These are phyloP conservation scores for Dicerorhinus sumatrensis DNA, from an alignment of 2,113 vertebrate genomes.

Conservation along the genomic window DNA sequence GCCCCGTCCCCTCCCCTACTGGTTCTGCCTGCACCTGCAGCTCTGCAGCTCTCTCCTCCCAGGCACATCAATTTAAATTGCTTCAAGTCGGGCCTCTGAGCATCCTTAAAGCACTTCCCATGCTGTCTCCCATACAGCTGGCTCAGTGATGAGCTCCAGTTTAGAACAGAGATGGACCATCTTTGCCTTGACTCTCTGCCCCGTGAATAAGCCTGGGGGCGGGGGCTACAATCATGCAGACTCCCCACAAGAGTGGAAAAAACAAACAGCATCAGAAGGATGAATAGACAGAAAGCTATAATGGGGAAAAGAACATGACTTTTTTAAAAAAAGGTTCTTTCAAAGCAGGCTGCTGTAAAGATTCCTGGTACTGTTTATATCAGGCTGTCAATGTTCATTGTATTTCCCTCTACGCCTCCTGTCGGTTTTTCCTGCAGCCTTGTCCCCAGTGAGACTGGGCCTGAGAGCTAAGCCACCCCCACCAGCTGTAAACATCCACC, in stretches of 20 bases:
- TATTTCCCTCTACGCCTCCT: background rate
- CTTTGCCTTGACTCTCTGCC: background rate
- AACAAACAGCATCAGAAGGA: background rate
- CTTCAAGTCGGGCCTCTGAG: background rate
- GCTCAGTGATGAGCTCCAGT: conserved; percentile 8
- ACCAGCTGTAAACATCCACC: background rate
- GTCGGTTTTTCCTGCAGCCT: background rate
- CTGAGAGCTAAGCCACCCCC: background rate
- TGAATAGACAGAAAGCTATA: conserved; percentile 40
- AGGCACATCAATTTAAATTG: conserved; percentile 37
- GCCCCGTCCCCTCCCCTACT: background rate
- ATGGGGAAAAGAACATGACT: background rate
- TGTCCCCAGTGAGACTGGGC: background rate
- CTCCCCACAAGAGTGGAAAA: conserved; percentile 16
- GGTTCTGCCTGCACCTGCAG: background rate
- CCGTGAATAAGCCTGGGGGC: background rate
- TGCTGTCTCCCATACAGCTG: conserved; percentile 26
- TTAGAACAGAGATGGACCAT: conserved; percentile 30
- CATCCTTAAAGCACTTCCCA: background rate
- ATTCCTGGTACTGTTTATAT: background rate
- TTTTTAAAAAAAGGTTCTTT: background rate
- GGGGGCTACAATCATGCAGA: background rate
- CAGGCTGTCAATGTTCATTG: background rate
- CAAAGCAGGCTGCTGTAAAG: background rate
- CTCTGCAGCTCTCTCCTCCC: background rate